phyloP scores from a whole-genome alignment of 2,888 invertebrate genomes.

The Tetranychus truncatus region DNA sequence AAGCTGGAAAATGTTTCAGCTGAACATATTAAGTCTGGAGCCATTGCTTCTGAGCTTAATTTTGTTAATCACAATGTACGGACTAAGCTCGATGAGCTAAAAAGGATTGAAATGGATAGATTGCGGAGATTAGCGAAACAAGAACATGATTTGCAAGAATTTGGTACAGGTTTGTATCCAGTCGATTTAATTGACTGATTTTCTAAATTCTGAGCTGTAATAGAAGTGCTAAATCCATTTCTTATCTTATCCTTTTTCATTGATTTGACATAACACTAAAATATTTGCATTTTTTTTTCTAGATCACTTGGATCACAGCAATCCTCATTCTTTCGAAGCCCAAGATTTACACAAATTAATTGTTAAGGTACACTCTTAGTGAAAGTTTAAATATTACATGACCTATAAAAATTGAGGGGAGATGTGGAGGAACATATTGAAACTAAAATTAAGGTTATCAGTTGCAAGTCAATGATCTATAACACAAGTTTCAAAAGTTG shows the following conservation, averaged over 20 bases:
- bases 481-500: no score
- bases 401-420: no score
- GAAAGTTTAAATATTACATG: no score
- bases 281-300: conserved; percentile 12
- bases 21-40: conserved; percentile 70
- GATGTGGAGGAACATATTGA: no score
- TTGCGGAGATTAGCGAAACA: conserved; percentile 50
- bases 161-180: background rate
- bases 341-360: conserved; percentile 82
- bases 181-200: no score
- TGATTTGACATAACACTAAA: background rate
- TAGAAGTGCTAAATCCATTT: no score
- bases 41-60: conserved; percentile 73
- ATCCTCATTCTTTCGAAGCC: conserved; percentile 81
- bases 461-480: no score
- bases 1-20: conserved; percentile 62
- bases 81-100: conserved; percentile 72
- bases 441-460: no score
- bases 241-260: no score
- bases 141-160: conserved; percentile 41
- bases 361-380: conserved; percentile 5
- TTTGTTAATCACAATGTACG: conserved; percentile 69
- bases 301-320: conserved; percentile 62
- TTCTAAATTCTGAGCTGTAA: no score
- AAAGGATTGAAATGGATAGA: conserved; percentile 65